phyloP scores from a whole-genome alignment of 2,888 invertebrate genomes.

The Heliconius ismenius region DNA sequence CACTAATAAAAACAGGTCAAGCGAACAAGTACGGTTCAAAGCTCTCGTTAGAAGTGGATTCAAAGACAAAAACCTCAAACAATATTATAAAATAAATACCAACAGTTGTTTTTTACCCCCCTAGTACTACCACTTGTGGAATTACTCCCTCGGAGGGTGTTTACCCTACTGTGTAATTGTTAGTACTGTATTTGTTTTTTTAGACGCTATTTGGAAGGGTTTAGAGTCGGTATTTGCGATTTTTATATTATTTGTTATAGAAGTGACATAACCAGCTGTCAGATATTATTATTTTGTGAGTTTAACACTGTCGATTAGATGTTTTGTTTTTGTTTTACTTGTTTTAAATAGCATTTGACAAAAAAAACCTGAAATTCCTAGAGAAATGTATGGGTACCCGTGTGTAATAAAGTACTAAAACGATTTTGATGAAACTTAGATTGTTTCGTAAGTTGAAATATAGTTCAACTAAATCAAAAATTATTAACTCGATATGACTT shows the following conservation, averaged over 20 bases:
- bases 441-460: too few relatives aligned
- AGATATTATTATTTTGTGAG: slow-evolving; percentile 42
- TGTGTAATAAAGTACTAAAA: too few relatives aligned
- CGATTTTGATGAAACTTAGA: too few relatives aligned
- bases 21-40: slow-evolving; percentile 35
- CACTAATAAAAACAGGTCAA: slow-evolving; percentile 33
- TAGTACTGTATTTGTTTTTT: slow-evolving; percentile 3
- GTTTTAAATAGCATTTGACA: too few relatives aligned
- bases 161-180: slow-evolving; percentile 41
- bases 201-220: slow-evolving; percentile 24
- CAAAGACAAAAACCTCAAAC: slow-evolving; percentile 33
- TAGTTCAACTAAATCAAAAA: too few relatives aligned
- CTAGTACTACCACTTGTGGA: slow-evolving; percentile 46
- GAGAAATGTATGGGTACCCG: too few relatives aligned
- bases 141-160: slow-evolving; percentile 46
- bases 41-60: slow-evolving; percentile 34
- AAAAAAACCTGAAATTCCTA: too few relatives aligned
- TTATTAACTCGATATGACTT: too few relatives aligned
- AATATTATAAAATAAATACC: slow-evolving; percentile 36
- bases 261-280: slow-evolving; percentile 42
- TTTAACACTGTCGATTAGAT: slow-evolving; percentile 20
- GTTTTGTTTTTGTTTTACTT: not conserved
- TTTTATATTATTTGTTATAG: not conserved
- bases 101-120: slow-evolving; percentile 46
- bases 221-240: slow-evolving; percentile 30